Evolutionary conservation across 1,140 invertebrate genomes (phyloP), one percentile per base, ranked within the genome.

Genomic region (Trichoplusia ni): DNA sequence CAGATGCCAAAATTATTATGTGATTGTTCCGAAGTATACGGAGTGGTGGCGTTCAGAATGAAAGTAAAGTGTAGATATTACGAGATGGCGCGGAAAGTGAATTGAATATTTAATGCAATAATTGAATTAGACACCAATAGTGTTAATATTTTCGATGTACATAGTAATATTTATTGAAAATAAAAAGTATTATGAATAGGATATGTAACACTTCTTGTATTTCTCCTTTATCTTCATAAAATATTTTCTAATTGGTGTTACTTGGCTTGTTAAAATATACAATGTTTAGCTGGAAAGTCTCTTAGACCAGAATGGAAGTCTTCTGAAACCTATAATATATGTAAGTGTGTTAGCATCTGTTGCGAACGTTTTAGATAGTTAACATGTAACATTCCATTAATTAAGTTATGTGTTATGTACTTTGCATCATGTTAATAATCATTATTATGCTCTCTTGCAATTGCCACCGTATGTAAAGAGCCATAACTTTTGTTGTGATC

Each of bases 41-140:
- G 18, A 51, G 31, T 23, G 37, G 19, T 37, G 33, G 31, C 31
- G 29, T 33, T 21, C 16, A 51, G 27, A 23, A 33, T 51, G 31
- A 38, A 58, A 60, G n/a, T 33, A 23, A 49, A 40, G 35, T 61
- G 27, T 56, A 69, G 54, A 64, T 56, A 64, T 40, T 64, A 69
- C 53, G 40, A 38, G 54, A 60, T 47, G 47, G 53, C 29, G 40
- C 35, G 60, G 33, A 44, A 47, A 59, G 63, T 47, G 42, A 46
- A 47, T 60, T 47, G 40, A 62, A 58, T 66, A 58, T 64, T 51
- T 27, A 49, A 72, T 65, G 65, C 62, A 64, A 67, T 71, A 63
- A 56, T 60, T 64, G 47, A 44, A 42, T 53, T 63, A 68, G 59
- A 63, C 42, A 62, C 38, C 62, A 54, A 66, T 60, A 63, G 44